phyloP scores from a whole-genome alignment of 1,140 invertebrate species.

The Drosophila arizonae region DNA sequence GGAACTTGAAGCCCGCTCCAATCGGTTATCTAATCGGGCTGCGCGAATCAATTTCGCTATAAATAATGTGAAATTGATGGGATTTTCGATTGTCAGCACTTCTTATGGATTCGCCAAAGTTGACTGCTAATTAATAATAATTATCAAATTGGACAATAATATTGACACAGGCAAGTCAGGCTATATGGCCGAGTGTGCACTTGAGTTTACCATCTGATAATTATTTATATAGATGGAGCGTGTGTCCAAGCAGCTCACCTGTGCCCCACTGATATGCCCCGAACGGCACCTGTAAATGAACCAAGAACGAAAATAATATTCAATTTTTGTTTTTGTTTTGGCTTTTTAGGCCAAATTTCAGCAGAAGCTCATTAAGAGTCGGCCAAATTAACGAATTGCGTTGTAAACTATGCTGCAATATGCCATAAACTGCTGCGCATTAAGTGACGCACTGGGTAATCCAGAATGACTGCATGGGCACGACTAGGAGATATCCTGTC shows the following conservation, averaged over 20 bases:
- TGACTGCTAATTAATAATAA: constrained; percentile 40
- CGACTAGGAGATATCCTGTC: background rate
- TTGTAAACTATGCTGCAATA: constrained; percentile 13
- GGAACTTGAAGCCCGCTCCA: background rate
- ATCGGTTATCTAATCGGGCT: constrained; percentile 2
- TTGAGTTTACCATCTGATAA: constrained; percentile 31
- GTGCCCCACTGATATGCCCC: background rate
- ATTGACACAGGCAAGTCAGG: constrained; percentile 33
- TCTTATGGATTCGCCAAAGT: constrained; percentile 16
- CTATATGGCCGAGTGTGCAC: constrained; percentile 18
- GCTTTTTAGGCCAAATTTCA: constrained; percentile 2
- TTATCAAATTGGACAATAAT: constrained; percentile 41
- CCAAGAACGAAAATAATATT: background rate
- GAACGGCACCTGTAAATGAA: constrained; percentile 5
- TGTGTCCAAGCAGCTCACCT: constrained; percentile 1
- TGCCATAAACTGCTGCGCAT: constrained; percentile 28
- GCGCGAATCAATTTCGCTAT: constrained; percentile 14
- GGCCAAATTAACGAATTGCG: constrained; percentile 31
- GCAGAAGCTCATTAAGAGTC: background rate
- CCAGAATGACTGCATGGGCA: constrained; percentile 3
- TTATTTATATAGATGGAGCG: constrained; percentile 27
- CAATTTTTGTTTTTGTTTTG: background rate
- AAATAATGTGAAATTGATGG: constrained; percentile 35
- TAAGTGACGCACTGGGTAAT: constrained; percentile 25
- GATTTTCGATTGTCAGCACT: constrained; percentile 16